Evolutionary conservation across 2,113 vertebrate genomes (phyloP).

Genomic region (Cryptoleucopteryx plumbea): DNA sequence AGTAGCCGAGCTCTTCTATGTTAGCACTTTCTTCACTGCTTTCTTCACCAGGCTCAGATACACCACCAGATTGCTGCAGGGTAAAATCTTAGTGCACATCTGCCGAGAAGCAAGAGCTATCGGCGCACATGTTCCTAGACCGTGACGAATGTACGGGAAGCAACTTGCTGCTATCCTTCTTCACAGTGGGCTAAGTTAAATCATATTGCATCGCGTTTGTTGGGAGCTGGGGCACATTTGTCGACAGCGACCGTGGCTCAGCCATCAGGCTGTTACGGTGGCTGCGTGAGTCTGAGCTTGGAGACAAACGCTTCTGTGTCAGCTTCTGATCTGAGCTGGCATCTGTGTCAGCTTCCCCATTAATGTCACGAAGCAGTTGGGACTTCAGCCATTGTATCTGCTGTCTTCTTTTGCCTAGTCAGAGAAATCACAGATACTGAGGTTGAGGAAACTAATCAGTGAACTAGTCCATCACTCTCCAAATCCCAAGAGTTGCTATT

Average conservation of each 20-base stretch:
- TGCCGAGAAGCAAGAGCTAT: not conserved
- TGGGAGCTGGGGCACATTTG: not conserved
- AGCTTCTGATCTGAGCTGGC: not conserved
- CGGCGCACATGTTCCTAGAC: not conserved
- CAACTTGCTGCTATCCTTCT: not conserved
- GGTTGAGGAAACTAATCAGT: not conserved
- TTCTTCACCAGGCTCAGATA: not conserved
- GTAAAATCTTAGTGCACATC: not conserved
- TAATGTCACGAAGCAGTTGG: not conserved
- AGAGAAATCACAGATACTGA: not conserved
- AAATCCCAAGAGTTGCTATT: not conserved
- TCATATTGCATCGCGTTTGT: rapidly evolving
- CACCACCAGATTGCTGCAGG: not conserved
- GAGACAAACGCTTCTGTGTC: not conserved
- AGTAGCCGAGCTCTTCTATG: not conserved
- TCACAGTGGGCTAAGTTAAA: not conserved
- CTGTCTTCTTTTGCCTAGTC: not conserved
- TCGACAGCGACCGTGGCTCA: rapidly evolving
- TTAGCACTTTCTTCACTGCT: not conserved
- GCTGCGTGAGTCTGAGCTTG: not conserved
- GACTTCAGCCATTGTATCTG: not conserved
- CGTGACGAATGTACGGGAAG: rapidly evolving
- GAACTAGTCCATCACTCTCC: not conserved
- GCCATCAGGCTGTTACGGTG: not conserved
- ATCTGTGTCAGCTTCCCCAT: not conserved